Evolutionary conservation across 2,797 vertebrate species (phyloP), one percentile per base, ranked within the genome.

Genomic region (Bovichtus diacanthus): DNA sequence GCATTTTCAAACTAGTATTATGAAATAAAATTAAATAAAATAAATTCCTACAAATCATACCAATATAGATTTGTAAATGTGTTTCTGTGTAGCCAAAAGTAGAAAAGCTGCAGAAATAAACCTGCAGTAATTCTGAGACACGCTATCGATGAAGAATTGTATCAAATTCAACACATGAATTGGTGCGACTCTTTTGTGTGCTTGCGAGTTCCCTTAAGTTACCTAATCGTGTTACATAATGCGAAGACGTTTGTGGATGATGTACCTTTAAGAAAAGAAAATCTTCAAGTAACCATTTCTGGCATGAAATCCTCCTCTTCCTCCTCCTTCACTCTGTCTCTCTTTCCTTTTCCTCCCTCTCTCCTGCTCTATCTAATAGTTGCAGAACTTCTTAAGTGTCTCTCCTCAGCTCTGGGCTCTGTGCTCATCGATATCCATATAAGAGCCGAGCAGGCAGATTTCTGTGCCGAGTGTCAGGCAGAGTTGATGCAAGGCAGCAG

Each of bases 361-460:
- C 60, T 71, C 36, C 39, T 31, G 3, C 54, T 55, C 61, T 60
- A 31, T 41, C 34, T 6, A 36, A 60, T 55, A 66, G 56, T 44
- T 68, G 41, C 49, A 75, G 76, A 76, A 62, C 70, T 50, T 79
- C 38, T 27, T 21, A 15, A 64, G 74, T 39, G 80, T 75, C 59
- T 71, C 63, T 74, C 46, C 43, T 74, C 56, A 61, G 43, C 80
- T 56, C 15, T 9, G 2, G 46, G 54, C 63, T 62, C 69, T 29
- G 41, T 46, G 70, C 84, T 88, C 81, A 83, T 90, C 43, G 53
- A 81, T 76, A 86, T 82, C 91, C 92, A 80, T 93, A 93, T 93
- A 92, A 90, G 92, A 94, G 88, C 91, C 90, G 85, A 90, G 83
- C 73, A 47, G 81, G 65, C 75, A 69, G 75, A 53, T 85, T 88